Evolutionary conservation across 2,113 vertebrate genomes (phyloP).

Genomic region (Willisornis vidua): DNA sequence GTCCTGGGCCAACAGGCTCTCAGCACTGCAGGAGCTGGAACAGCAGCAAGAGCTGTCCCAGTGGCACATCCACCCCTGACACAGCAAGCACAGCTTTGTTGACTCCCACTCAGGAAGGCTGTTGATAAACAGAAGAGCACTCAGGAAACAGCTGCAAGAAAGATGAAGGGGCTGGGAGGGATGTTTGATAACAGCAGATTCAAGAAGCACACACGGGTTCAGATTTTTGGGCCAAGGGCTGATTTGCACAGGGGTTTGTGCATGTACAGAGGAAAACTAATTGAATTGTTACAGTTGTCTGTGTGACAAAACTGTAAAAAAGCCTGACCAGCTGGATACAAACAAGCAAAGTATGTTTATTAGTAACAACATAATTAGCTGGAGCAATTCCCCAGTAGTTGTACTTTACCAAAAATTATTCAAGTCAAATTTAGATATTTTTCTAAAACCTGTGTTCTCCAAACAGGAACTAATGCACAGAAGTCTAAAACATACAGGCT

Average conservation of each 20-base stretch:
- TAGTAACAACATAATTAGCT: background rate
- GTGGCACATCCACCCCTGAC: background rate
- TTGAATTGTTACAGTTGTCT: background rate
- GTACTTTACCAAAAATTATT: background rate
- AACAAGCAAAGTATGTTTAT: background rate
- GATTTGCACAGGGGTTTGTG: background rate
- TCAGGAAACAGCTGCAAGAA: slow-evolving; percentile 27
- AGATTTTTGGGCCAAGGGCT: background rate
- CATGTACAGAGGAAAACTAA: accelerated
- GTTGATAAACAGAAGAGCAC: slow-evolving; percentile 23
- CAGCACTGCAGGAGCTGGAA: background rate
- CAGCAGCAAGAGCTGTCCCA: background rate
- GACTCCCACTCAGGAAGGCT: background rate
- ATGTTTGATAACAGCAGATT: background rate
- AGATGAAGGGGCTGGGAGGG: background rate
- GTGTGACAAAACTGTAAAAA: background rate
- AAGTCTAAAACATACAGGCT: background rate
- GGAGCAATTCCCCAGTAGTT: background rate
- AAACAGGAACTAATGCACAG: background rate
- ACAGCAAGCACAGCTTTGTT: background rate
- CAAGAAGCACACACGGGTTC: background rate
- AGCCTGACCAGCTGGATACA: background rate
- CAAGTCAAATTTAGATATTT: background rate
- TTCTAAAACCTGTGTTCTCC: background rate
- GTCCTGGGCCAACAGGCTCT: background rate